Evolutionary conservation across 2,113 vertebrate species (phyloP).

Genomic region (Silurus glanis): DNA sequence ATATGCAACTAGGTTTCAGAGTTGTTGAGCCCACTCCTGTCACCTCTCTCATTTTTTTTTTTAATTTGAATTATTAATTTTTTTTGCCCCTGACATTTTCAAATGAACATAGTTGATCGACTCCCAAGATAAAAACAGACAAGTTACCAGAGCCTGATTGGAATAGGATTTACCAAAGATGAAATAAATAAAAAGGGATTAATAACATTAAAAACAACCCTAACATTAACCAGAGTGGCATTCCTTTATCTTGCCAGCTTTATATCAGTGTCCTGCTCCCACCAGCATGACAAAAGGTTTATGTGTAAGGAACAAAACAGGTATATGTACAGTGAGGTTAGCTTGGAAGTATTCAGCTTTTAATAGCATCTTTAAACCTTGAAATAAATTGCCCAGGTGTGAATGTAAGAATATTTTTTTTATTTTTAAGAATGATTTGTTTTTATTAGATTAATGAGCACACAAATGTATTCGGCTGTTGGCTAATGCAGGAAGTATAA

Average conservation of each 20-base stretch:
- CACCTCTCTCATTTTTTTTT: neutral
- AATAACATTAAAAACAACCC: neutral
- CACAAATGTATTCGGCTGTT: neutral
- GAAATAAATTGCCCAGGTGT: neutral
- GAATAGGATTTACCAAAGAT: neutral
- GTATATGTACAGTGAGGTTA: neutral
- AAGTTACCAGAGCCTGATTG: neutral
- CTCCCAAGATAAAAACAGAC: neutral
- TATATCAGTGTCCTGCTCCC: neutral
- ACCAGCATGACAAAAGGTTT: neutral
- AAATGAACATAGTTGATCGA: neutral
- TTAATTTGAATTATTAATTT: too few species aligned
- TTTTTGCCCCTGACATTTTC: neutral
- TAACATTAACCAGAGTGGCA: neutral
- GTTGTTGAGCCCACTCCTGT: neutral
- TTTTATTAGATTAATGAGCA: neutral
- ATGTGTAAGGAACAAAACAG: neutral
- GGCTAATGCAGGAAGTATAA: neutral
- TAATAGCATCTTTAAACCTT: neutral
- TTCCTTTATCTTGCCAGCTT: neutral
- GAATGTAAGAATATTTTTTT: neutral
- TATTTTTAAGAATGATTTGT: neutral
- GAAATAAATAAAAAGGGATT: neutral
- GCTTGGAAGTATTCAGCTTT: neutral
- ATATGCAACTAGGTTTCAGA: too few species aligned